These are phyloP conservation scores for Heliconius nattereri DNA, from an alignment of 1,140 invertebrate species.

Conservation along the genomic window DNA sequence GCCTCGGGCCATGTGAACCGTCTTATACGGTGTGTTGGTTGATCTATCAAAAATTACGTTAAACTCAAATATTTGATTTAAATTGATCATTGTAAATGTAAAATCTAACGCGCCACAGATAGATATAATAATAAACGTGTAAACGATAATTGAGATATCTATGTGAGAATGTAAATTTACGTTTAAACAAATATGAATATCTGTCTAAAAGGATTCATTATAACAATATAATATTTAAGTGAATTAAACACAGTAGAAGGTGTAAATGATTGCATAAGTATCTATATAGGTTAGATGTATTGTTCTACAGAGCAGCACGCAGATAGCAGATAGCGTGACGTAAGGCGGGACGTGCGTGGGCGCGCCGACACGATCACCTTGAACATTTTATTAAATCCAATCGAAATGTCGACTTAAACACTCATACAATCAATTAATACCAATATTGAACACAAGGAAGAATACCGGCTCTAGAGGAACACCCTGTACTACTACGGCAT, in stretches of 20 bases:
- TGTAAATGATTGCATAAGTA: conserved; percentile 61
- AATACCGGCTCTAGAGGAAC: conserved; percentile 41
- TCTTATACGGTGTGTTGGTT: conserved; percentile 62
- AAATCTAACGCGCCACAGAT: no score
- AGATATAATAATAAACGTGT: no score
- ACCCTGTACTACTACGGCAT: conserved; percentile 76
- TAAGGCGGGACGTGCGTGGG: conserved; percentile 64
- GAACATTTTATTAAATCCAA: conserved; percentile 60
- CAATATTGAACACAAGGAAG: not conserved
- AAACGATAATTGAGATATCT: no score
- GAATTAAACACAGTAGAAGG: conserved; percentile 38
- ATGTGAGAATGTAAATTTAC: no score
- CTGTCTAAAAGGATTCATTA: not conserved
- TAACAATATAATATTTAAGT: not conserved
- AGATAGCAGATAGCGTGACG: conserved; percentile 61
- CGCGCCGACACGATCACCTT: conserved; percentile 69
- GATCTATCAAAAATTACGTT: conserved; percentile 12
- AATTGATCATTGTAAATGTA: no score
- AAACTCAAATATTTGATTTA: no score
- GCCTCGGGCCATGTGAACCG: conserved; percentile 62
- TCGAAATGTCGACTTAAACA: conserved; percentile 46
- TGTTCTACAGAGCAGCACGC: conserved; percentile 57
- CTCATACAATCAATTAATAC: conserved; percentile 28
- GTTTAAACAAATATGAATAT: no score
- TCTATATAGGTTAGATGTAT: conserved; percentile 62